Evolutionary conservation across 2,113 vertebrate species (phyloP), one percentile per base, ranked within the genome.

Genomic region (Chelonoidis abingdonii): DNA sequence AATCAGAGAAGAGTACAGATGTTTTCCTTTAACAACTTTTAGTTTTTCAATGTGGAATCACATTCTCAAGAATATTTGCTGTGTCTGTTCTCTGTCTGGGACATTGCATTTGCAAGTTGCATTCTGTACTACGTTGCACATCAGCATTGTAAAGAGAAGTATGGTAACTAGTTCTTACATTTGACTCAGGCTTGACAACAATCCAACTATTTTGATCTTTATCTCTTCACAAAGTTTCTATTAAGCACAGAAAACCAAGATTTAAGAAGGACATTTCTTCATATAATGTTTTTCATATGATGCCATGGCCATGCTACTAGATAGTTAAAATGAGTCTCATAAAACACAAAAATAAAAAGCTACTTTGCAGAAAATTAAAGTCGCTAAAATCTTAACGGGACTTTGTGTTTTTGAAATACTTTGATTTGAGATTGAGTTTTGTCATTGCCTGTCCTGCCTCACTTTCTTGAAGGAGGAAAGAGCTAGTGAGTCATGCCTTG

Each of bases 171-270:
- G 1, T 49, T 62, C 44, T 49, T 24, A 84, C 80, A 11, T 50
- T 69, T 10, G 38, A 14, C 21, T 44, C 38, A 76, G 21, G 10
- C 38, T 27, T 41, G 22, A 47, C 24, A 76, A 76, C 41, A 41
- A 6, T 76, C 22, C 52, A 88, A 0, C 0, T 1, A 8, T 57
- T 79, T 54, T 27, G 38, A 83, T 31, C 72, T 53, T 25, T 78
- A 88, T 35, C 8, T 24, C 19, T 59, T 88, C 9, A 84, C 2
- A 69, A 85, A 65, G 7, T n/a, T 92, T 80, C 81, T 84, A 12
- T 69, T 52, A 86, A 83, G n/a, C 56, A 10, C 2, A 62, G 31
- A 91, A 76, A 93, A 87, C 72, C 29, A 85, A 95, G 92, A 53
- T 35, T 62, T 35, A 90, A 41, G 16, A 84, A 27, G 12, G 82